Conservation (phyloP, 2,113 vertebrate genomes). For the Alethe castanea region DNA sequence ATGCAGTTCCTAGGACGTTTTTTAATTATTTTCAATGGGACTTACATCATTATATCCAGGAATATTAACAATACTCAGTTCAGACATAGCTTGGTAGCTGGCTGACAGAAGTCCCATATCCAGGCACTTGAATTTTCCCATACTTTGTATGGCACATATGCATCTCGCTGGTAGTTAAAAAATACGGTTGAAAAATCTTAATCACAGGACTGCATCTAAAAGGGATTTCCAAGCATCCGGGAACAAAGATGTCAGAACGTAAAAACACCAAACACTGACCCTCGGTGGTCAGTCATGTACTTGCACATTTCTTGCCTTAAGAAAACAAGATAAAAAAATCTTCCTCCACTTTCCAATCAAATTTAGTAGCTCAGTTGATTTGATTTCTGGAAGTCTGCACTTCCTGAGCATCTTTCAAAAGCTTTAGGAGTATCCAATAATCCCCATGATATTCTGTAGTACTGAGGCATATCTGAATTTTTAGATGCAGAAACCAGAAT, state of each 20-base stretch:
- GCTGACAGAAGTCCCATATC: not conserved
- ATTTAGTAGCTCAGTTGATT: not conserved
- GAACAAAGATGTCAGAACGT: conserved; percentile 16
- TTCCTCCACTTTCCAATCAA: not conserved
- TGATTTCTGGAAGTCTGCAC: not conserved
- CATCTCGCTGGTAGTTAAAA: not conserved
- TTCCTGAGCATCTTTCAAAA: not conserved
- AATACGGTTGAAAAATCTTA: not conserved
- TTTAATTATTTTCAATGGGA: not conserved
- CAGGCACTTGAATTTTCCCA: not conserved
- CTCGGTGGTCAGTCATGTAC: conserved; percentile 44
- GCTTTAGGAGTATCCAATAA: not conserved
- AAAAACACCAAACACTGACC: conserved; percentile 45
- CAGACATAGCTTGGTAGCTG: not conserved
- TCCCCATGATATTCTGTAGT: not conserved
- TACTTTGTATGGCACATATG: not conserved
- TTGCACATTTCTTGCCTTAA: not conserved
- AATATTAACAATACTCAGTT: not conserved
- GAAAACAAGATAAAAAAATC: not conserved
- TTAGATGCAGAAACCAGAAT: not conserved
- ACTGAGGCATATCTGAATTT: not conserved
- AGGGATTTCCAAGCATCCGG: not conserved
- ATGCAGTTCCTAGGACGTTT: not conserved
- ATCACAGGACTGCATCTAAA: not conserved
- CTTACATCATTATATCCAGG: not conserved